These are phyloP conservation scores for Prenolepis imparis DNA, from an alignment of 2,888 invertebrate genomes.

Conservation along the genomic window DNA sequence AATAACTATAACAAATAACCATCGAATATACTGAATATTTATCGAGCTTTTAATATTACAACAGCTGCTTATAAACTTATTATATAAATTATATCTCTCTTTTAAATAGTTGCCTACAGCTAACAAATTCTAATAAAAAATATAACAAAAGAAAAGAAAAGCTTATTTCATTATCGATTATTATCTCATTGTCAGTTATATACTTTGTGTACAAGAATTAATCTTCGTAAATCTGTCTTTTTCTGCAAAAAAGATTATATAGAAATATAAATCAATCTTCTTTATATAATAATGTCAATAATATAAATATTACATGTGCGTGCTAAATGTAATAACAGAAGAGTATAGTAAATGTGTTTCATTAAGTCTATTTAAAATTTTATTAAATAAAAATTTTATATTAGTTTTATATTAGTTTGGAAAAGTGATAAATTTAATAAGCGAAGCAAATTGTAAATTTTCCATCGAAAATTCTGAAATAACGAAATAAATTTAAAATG, in stretches of 20 bases:
- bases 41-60: background rate
- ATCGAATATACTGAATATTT: background rate
- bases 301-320: background rate
- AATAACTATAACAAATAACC: background rate
- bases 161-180: constrained; percentile 9
- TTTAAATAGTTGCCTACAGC: constrained; percentile 1
- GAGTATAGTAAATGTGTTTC: background rate
- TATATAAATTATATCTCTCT: background rate
- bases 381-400: background rate
- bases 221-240: constrained; percentile 13
- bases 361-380: background rate
- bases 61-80: background rate
- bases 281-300: background rate
- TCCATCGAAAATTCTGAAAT: background rate
- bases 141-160: constrained; percentile 11
- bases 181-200: constrained; percentile 23
- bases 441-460: background rate
- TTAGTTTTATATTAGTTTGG: background rate
- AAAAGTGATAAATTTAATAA: background rate
- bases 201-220: background rate
- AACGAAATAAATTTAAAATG: background rate
- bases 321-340: background rate
- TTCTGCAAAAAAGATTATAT: background rate
- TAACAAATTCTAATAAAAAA: background rate
- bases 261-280: background rate